Evolutionary conservation across 1,140 invertebrate genomes (phyloP).

Genomic region (Pseudoatta argentina): DNA sequence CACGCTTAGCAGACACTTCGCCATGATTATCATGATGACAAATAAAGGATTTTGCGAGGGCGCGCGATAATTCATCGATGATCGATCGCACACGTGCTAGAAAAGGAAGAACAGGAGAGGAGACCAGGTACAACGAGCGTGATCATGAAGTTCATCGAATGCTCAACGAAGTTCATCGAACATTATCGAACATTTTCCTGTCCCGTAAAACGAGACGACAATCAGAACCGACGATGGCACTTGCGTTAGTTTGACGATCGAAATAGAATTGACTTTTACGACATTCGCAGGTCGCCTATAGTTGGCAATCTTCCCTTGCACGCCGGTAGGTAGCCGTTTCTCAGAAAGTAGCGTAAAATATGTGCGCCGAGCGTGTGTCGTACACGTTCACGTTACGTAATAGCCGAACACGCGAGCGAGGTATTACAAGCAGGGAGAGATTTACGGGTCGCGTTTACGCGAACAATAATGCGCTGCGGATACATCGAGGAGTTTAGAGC

Average conservation of each 20-base stretch:
- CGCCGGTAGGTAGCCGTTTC: constrained; percentile 64
- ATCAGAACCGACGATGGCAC: neutral
- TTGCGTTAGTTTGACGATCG: neutral
- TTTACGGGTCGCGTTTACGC: constrained; percentile 82
- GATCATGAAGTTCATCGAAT: constrained; percentile 39
- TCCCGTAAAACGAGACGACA: neutral
- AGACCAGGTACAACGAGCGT: constrained; percentile 59
- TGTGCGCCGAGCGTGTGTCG: constrained; percentile 63
- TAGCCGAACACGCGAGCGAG: constrained; percentile 59
- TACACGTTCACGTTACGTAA: constrained; percentile 65
- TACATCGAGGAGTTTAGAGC: neutral
- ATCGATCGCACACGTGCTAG: constrained; percentile 47
- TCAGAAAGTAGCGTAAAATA: constrained; percentile 70
- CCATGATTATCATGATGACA: constrained; percentile 70
- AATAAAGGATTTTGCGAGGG: constrained; percentile 69
- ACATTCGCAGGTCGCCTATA: constrained; percentile 13
- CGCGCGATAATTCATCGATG: constrained; percentile 65
- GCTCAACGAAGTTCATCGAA: constrained; percentile 19
- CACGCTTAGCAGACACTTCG: constrained; percentile 29
- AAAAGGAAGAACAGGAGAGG: neutral
- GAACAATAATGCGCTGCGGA: constrained; percentile 79
- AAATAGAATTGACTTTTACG: constrained; percentile 39
- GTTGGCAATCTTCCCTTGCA: constrained; percentile 15
- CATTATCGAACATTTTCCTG: constrained; percentile 18
- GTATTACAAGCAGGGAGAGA: constrained; percentile 75